Base-by-base conservation (phyloP, 2,797 vertebrate species). In the Orientallactaga sibirica region DNA sequence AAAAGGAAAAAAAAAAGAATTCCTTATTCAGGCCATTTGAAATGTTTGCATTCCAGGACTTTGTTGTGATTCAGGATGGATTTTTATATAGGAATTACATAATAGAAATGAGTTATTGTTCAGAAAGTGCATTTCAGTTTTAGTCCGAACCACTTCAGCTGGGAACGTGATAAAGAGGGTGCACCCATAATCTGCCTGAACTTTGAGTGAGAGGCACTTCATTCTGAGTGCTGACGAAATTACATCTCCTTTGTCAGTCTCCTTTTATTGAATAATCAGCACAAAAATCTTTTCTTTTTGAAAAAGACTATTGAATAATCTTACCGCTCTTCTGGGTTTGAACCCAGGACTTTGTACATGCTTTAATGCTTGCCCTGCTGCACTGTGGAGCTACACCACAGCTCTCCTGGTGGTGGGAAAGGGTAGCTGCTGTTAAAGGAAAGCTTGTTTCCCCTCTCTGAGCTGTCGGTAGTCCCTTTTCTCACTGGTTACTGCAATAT, bases 21-120 rank as follows among this genome's bases (percentile, higher is more conserved):
- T 93, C 93, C 27, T 95, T 90, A 92, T 55, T 91, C 4, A 27
- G 27, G 81, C 27, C 22, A 81, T 74, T 89, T 90, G 90, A 77
- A 84, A 37, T 79, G 9, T 43, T 77, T 74, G 61, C 67, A 7
- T 81, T 88, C 33, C 15, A 55, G n/a, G 95, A 77, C 19, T 77
- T 78, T 41, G n/a, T 82, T 93, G 15, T 87, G 58, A 71, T 76
- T 95, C 37, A 85, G 41, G 70, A 76, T 83, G n/a, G 76, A 18
- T 66, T 79, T 75, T 92, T 73, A 62, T 82, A 4, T 88, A 74
- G 41, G 91, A 93, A 75, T 90, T 75, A 22, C 55, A 16, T 85
- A 52, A 86, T 81, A 84, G 80, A 85, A 86, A 64, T 88, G 74
- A 73, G 9, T 20, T 66, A 18, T 1, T 67, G 84, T 86, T 95